Percentiles rank a stretch among this genome's conserved stretches.
Conservation (phyloP, 53 echinoderm and acorn worm species). For the Temnopleurus reevesii region DNA sequence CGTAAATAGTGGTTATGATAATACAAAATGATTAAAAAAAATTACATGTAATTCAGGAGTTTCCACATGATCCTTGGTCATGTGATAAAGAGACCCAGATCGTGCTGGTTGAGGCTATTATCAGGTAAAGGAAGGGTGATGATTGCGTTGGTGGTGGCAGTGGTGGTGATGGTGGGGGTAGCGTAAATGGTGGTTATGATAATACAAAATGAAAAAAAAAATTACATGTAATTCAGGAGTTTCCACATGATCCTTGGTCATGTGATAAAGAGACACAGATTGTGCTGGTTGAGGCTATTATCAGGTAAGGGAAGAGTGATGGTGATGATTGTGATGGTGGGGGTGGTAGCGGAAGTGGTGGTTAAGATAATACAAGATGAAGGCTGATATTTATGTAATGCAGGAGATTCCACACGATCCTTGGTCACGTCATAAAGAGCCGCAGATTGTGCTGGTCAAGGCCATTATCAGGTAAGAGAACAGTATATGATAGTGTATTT, state of each 20-base stretch:
- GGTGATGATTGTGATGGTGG: not conserved
- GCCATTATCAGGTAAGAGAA: not conserved
- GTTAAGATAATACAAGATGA: not conserved
- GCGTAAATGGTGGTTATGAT: not conserved
- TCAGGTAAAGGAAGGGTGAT: not conserved
- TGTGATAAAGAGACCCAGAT: not conserved
- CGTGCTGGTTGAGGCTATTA: not conserved
- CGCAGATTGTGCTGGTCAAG: not conserved
- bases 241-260: slow-evolving; percentile 84
- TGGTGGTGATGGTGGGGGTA: not conserved
- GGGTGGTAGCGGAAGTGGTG: not conserved
- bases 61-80: slow-evolving; percentile 84
- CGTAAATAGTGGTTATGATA: not conserved
- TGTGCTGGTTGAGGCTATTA: slow-evolving; percentile 87
- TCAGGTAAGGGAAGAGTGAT: slow-evolving; percentile 64
- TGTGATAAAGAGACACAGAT: slow-evolving; percentile 95
- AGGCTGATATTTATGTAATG: slow-evolving; percentile 64
- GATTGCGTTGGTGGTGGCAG: no score
- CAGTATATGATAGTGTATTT: not conserved
- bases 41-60: slow-evolving; percentile 85
- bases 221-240: slow-evolving; percentile 85
- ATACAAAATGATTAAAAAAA: not conserved
- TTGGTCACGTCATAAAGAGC: slow-evolving; percentile 38
- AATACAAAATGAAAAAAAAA: no score
- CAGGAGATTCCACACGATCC: slow-evolving; percentile 91